Base-by-base conservation (phyloP, 1,140 invertebrate genomes). In the Drosophila truncata region DNA sequence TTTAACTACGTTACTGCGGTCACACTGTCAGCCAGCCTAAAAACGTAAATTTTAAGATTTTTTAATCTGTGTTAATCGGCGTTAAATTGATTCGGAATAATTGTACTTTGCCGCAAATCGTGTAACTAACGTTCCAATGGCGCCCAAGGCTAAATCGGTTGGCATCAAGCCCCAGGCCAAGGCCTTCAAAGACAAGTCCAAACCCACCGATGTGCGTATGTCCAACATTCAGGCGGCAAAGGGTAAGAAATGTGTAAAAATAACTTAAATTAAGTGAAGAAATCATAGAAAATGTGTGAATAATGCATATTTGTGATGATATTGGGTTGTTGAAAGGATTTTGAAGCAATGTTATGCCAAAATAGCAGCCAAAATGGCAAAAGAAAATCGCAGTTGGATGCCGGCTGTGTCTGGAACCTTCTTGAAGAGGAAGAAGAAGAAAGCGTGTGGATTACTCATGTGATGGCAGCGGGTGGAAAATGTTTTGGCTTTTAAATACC, bases 141-240 rank as follows among this genome's bases (percentile, higher is more conserved):
- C 86, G 41, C 91, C 91, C 63, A 92, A 92, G 85, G 78, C 88
- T 65, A 65, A 61, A 64, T 57, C 81, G 74, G 91, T 91, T 81
- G 60, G 66, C 44, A 61, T 78, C 41, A 92, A 92, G 87, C 92
- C 92, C 8, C 72, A 75, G 66, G 75, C 82, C 10, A 78, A 88
- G 69, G 95, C 95, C 41, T 97, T 96, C 84, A 97, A 97, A 93
- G 96, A 97, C 93, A 98, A 98, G 95, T 97, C 96, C 83, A 99
- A 99, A 94, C 98, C 98, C 14, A 95, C 95, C 16, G 98, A 99
- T 94, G 98, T 99, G 91, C 95, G 99, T 50, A 94, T 95, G 64
- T 99, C 98, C 86, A 99, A 99, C 93, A 99, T 99, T 73, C 96
- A 96, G 93, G 99, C 99, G 75, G 99, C 98, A 27, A 99, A 99